Evolutionary conservation across 2,797 vertebrate genomes (phyloP).

Genomic region (Pogonophryne albipinna): DNA sequence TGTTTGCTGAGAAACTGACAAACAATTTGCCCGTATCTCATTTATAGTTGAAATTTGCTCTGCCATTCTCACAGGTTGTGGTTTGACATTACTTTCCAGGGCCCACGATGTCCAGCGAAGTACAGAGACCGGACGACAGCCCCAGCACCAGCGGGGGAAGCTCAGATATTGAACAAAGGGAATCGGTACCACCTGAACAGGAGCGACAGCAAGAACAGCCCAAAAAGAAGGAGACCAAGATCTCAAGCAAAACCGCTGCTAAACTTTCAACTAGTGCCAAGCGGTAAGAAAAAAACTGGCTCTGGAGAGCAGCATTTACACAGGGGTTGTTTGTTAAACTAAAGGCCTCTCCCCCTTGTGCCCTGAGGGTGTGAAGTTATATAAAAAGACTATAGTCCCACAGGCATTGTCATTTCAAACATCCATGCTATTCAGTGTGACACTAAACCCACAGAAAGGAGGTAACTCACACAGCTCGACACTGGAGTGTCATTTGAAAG

Average conservation of each 20-base stretch:
- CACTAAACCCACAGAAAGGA: slow-evolving; percentile 44
- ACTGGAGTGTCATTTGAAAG: slow-evolving; percentile 38
- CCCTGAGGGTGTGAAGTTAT: slow-evolving; percentile 55
- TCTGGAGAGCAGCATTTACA: slow-evolving; percentile 35
- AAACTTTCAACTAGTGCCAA: slow-evolving; percentile 99
- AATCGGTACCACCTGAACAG: slow-evolving; percentile 92
- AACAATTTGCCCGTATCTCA: neutral
- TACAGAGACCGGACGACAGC: slow-evolving; percentile 98
- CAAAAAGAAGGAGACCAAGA: slow-evolving; percentile 99
- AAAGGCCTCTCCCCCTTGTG: slow-evolving; percentile 33
- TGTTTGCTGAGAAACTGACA: neutral
- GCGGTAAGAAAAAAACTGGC: slow-evolving; percentile 84
- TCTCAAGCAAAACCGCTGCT: slow-evolving; percentile 98
- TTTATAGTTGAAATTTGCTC: slow-evolving; percentile 1
- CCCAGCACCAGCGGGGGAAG: slow-evolving; percentile 98
- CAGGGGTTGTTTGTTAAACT: slow-evolving; percentile 62
- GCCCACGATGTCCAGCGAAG: slow-evolving; percentile 97
- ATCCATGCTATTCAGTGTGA: slow-evolving; percentile 50
- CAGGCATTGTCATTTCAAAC: slow-evolving; percentile 66
- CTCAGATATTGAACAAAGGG: slow-evolving; percentile 97
- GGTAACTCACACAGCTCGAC: slow-evolving; percentile 16
- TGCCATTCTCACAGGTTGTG: slow-evolving; percentile 1
- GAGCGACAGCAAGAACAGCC: slow-evolving; percentile 95
- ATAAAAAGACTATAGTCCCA: slow-evolving; percentile 58
- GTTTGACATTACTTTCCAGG: slow-evolving; percentile 54